Evolutionary conservation across 2,113 vertebrate species (phyloP).

Genomic region (Diphyllodes magnificus): DNA sequence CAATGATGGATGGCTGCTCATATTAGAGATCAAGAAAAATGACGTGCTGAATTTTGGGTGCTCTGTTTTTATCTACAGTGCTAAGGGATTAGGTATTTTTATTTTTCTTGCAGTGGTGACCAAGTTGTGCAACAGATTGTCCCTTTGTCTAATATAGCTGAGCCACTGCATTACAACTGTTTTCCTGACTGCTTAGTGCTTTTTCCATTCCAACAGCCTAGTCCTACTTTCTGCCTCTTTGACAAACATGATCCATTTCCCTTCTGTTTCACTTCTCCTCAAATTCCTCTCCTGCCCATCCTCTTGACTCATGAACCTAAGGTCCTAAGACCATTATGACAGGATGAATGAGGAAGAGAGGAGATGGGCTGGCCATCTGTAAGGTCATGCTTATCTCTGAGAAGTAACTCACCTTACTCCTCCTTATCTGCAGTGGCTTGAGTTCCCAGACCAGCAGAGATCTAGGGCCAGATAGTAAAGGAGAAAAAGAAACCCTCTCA

Average conservation of each 20-base stretch:
- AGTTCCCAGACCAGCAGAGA: neutral
- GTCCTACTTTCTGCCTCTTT: neutral
- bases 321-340: neutral
- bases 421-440: neutral
- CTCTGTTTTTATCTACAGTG: neutral
- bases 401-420: neutral
- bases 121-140: neutral
- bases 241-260: neutral
- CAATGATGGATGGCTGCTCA: neutral
- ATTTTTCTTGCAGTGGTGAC: neutral
- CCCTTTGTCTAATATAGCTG: neutral
- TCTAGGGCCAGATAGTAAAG: neutral
- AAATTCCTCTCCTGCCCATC: neutral
- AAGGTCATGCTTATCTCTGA: neutral
- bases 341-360: neutral
- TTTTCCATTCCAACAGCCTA: neutral
- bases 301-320: neutral
- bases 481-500: neutral
- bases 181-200: neutral
- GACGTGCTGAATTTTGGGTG: neutral
- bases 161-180: neutral
- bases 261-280: neutral
- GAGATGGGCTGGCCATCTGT: neutral
- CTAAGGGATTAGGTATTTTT: neutral
- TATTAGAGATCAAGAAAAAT: neutral